phyloP scores from a whole-genome alignment of 2,888 invertebrate genomes.

The Chrysotoxum bicinctum region DNA sequence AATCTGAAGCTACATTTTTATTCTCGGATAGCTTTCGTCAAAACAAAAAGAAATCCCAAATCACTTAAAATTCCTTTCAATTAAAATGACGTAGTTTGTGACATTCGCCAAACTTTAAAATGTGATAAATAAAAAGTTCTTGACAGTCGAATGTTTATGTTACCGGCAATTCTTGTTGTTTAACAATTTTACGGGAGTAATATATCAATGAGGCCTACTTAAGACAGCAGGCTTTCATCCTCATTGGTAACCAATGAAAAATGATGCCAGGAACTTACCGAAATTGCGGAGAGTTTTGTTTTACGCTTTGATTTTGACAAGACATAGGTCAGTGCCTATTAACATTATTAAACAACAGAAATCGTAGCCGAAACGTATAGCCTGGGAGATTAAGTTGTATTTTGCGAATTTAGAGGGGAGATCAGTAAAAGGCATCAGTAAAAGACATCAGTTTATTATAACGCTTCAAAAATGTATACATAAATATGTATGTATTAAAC shows the following conservation, averaged over 20 bases:
- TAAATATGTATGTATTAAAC: no score
- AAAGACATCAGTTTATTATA: no score
- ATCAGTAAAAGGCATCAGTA: no score
- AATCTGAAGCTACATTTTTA: background rate
- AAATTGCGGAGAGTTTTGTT: background rate
- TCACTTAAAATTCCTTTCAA: constrained; percentile 53
- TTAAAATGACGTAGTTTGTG: constrained; percentile 44
- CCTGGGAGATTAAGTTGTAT: background rate
- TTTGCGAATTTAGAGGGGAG: no score
- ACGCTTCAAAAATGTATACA: no score
- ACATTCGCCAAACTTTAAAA: constrained; percentile 19
- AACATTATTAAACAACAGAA: background rate
- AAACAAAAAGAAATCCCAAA: constrained; percentile 8
- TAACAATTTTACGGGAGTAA: background rate
- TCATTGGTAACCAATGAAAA: background rate
- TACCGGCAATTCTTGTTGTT: background rate
- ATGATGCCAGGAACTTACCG: background rate
- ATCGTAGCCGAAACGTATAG: no score
- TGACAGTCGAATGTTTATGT: background rate
- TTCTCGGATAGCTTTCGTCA: background rate
- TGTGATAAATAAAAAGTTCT: constrained; percentile 29
- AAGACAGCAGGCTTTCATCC: background rate
- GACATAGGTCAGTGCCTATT: constrained; percentile 20
- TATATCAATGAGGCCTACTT: constrained; percentile 18
- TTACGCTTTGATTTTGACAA: background rate